These are phyloP conservation scores for Actenoides lindsayi DNA, from an alignment of 2,113 vertebrate species.

Conservation along the genomic window DNA sequence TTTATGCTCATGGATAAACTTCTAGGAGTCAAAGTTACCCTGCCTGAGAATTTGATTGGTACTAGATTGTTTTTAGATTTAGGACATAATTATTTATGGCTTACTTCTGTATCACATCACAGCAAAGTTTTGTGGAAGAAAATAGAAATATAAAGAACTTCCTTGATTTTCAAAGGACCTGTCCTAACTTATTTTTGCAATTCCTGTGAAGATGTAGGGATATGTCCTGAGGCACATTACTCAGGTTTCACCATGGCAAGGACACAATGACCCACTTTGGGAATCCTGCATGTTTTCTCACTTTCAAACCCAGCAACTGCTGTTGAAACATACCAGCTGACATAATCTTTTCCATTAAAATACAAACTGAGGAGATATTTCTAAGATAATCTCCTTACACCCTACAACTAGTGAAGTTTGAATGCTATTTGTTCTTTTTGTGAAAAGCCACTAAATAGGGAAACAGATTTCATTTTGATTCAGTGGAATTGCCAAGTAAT, in stretches of 20 bases:
- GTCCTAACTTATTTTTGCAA: background rate
- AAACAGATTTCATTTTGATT: background rate
- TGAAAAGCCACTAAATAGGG: background rate
- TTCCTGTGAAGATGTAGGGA: background rate
- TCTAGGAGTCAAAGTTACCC: background rate
- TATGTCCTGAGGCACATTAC: background rate
- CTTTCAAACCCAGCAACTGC: background rate
- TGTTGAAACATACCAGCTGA: background rate
- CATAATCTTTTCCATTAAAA: background rate
- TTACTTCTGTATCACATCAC: background rate
- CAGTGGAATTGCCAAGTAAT: background rate
- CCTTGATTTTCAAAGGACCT: background rate
- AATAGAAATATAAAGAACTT: background rate
- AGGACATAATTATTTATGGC: background rate
- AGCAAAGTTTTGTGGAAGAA: background rate
- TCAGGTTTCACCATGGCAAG: background rate
- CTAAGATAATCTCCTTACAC: background rate
- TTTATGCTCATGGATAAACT: background rate
- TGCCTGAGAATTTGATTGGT: background rate
- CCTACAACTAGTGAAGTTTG: background rate
- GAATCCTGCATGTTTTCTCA: background rate
- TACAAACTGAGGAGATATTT: background rate
- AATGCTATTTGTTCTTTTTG: background rate
- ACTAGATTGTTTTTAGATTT: background rate
- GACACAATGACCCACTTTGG: background rate